phyloP scores from a whole-genome alignment of 2,113 vertebrate genomes.

The Sardina pilchardus region DNA sequence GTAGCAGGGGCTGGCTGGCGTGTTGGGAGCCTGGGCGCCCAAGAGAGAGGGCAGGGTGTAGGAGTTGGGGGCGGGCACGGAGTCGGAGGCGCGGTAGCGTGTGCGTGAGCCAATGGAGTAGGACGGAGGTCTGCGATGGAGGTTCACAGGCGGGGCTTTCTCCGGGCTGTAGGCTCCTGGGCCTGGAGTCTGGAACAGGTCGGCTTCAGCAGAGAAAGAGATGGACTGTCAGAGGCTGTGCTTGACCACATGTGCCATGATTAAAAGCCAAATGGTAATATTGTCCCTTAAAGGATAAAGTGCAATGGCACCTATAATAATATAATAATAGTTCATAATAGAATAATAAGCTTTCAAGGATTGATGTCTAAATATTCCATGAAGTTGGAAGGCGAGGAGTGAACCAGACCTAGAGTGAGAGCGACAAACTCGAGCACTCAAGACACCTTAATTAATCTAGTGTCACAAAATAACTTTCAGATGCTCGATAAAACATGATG shows the following conservation, averaged over 20 bases:
- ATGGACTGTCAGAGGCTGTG: neutral
- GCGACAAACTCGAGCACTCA: too few species aligned
- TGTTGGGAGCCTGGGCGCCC: slow-evolving; percentile 71
- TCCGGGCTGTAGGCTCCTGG: slow-evolving; percentile 85
- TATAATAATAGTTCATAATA: neutral
- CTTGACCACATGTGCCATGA: neutral
- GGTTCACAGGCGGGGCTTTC: slow-evolving; percentile 69
- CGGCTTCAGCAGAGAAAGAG: slow-evolving; percentile 42
- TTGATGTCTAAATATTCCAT: too few species aligned
- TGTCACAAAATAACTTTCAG: too few species aligned
- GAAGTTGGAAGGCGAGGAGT: too few species aligned
- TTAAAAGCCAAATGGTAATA: neutral
- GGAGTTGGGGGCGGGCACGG: slow-evolving; percentile 79
- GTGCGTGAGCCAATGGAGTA: slow-evolving; percentile 80
- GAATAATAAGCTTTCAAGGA: neutral
- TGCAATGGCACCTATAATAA: neutral
- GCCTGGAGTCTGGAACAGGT: slow-evolving; percentile 73
- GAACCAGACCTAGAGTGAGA: too few species aligned
- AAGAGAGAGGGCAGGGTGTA: slow-evolving; percentile 81
- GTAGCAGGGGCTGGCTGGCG: slow-evolving; percentile 78
- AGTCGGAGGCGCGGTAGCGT: slow-evolving; percentile 67
- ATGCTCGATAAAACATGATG: neutral
- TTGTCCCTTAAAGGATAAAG: too few species aligned
- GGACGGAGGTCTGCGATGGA: slow-evolving; percentile 73
- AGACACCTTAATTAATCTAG: too few species aligned